A percentile compares a stretch with the other conserved stretches of the same genome.
phyloP scores from a whole-genome alignment of 1,140 invertebrate species.

The Melitaea cinxia region DNA sequence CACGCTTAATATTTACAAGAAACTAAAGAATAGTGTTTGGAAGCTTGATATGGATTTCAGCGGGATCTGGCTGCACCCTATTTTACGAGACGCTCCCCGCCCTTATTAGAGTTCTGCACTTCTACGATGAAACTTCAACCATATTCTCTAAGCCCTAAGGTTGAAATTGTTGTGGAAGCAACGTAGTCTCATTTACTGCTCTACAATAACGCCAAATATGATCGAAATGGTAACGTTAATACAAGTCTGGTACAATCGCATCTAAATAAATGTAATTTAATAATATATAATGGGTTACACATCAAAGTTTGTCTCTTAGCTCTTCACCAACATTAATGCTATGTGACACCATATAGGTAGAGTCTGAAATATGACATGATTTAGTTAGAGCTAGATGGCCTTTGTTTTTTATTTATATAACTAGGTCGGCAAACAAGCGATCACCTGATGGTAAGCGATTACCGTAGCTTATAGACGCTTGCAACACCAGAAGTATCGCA shows the following conservation, averaged over 20 bases:
- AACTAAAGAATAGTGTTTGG: slow-evolving; percentile 20
- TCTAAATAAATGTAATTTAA: slow-evolving; percentile 11
- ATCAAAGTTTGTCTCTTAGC: not conserved
- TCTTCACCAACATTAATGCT: not conserved
- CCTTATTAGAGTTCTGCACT: slow-evolving; percentile 22
- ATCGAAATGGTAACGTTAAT: slow-evolving; percentile 28
- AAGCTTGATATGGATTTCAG: slow-evolving; percentile 34
- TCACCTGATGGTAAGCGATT: too few species aligned
- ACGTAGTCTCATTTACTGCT: slow-evolving; percentile 18
- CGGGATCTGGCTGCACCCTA: slow-evolving; percentile 38
- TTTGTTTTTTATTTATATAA: too few species aligned
- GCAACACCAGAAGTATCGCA: too few species aligned
- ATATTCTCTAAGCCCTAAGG: not conserved
- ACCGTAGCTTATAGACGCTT: too few species aligned
- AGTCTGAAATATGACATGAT: too few species aligned
- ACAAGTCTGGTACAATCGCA: slow-evolving; percentile 15
- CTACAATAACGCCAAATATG: slow-evolving; percentile 33
- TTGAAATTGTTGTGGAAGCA: slow-evolving; percentile 2
- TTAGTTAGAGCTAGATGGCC: too few species aligned
- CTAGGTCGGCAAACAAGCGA: too few species aligned
- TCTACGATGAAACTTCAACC: not conserved
- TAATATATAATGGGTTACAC: not conserved
- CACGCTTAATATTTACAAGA: not conserved
- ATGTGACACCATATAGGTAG: too few species aligned
- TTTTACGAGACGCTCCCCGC: slow-evolving; percentile 33